Percentiles rank a stretch among this genome's conserved stretches.
phyloP scores from a whole-genome alignment of 2,797 vertebrate species.

The Sebastes ruberrimus region DNA sequence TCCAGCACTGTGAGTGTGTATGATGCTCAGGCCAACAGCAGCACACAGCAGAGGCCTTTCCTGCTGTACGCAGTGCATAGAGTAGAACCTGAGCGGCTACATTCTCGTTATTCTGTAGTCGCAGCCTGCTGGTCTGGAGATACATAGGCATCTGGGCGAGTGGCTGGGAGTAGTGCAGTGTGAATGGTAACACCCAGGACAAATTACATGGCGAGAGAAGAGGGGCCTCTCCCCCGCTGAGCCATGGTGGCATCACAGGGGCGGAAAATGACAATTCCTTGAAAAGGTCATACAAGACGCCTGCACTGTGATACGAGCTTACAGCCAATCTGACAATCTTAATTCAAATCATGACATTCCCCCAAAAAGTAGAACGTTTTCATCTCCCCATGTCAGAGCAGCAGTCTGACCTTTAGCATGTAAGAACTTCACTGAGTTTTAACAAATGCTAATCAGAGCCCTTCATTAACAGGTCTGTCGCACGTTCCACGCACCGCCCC shows the following conservation, averaged over 20 bases:
- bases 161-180: constrained; percentile 75
- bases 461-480: constrained; percentile 76
- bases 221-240: constrained; percentile 77
- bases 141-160: constrained; percentile 73
- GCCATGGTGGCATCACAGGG: constrained; percentile 85
- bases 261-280: constrained; percentile 88
- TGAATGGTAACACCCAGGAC: constrained; percentile 84
- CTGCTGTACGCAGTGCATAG: constrained; percentile 62
- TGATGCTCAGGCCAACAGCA: constrained; percentile 58
- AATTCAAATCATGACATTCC: constrained; percentile 89
- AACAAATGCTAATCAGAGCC: constrained; percentile 84
- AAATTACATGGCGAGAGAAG: constrained; percentile 80
- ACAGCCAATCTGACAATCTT: constrained; percentile 88
- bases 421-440: constrained; percentile 82
- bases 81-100: constrained; percentile 71
- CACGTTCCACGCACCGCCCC: constrained; percentile 13
- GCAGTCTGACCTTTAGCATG: constrained; percentile 82
- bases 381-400: constrained; percentile 80
- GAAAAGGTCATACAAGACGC: constrained; percentile 87
- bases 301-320: constrained; percentile 80
- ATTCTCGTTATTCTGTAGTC: constrained; percentile 79
- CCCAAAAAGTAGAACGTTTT: constrained; percentile 79
- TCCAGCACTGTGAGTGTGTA: constrained; percentile 52
- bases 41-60: constrained; percentile 64
- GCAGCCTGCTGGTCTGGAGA: constrained; percentile 82